phyloP scores from a whole-genome alignment of 2,888 invertebrate genomes.

The Hyposoter dolosus region DNA sequence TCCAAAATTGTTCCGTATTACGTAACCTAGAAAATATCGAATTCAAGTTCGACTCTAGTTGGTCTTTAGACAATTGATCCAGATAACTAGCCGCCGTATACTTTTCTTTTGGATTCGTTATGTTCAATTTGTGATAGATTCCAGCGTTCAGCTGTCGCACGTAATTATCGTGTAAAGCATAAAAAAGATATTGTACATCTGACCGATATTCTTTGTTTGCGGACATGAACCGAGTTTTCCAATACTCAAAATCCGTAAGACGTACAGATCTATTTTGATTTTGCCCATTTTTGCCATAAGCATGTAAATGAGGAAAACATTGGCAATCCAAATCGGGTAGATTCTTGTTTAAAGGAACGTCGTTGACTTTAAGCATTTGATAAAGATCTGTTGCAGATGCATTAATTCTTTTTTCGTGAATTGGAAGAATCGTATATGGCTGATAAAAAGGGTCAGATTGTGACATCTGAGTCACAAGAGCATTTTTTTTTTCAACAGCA shows the following conservation, averaged over 20 bases:
- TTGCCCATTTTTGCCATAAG: slow-evolving; percentile 45
- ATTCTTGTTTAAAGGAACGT: slow-evolving; percentile 33
- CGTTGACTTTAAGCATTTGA: slow-evolving; percentile 68
- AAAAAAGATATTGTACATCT: slow-evolving; percentile 73
- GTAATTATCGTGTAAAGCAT: slow-evolving; percentile 63
- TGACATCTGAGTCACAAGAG: slow-evolving; percentile 41
- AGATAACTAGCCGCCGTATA: slow-evolving; percentile 67
- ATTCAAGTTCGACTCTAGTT: slow-evolving; percentile 68
- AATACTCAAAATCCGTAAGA: slow-evolving; percentile 69
- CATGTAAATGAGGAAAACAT: slow-evolving; percentile 62
- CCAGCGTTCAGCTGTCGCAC: too few relatives aligned
- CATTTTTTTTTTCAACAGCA: slow-evolving; percentile 3
- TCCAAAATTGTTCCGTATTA: slow-evolving; percentile 68
- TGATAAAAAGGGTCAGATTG: slow-evolving; percentile 64
- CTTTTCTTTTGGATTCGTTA: slow-evolving; percentile 50
- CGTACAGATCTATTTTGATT: slow-evolving; percentile 51
- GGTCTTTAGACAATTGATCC: slow-evolving; percentile 60
- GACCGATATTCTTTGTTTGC: slow-evolving; percentile 69
- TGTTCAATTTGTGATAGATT: slow-evolving; percentile 61
- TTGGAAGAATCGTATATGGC: slow-evolving; percentile 70
- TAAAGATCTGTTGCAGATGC: slow-evolving; percentile 40
- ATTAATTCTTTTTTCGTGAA: slow-evolving; percentile 69
- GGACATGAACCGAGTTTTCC: slow-evolving; percentile 70
- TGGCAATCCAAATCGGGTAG: slow-evolving; percentile 24
- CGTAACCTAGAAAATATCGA: slow-evolving; percentile 66